These are phyloP conservation scores for Phengaris arion DNA, from an alignment of 2,888 invertebrate species.

Conservation along the genomic window DNA sequence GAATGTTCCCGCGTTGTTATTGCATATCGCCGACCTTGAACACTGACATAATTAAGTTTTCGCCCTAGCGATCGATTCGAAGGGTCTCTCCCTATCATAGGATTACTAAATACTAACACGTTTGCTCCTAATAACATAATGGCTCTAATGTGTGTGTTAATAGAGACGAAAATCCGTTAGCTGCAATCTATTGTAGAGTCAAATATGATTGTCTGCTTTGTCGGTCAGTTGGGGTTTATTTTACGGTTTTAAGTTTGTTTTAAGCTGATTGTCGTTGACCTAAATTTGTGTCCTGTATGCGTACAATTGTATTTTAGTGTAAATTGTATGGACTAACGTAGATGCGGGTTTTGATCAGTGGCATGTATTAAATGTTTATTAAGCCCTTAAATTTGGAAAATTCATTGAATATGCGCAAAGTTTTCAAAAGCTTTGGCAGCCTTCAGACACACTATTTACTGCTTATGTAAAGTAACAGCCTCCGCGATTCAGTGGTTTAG, in stretches of 20 bases:
- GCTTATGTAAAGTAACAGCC: too few relatives aligned
- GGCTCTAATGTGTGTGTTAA: background rate
- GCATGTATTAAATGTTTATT: too few relatives aligned
- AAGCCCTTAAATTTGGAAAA: too few relatives aligned
- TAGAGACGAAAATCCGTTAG: background rate
- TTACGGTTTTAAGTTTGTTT: constrained; percentile 25
- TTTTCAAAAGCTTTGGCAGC: too few relatives aligned
- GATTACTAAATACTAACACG: constrained; percentile 43
- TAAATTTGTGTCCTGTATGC: constrained; percentile 22
- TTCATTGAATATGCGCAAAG: too few relatives aligned
- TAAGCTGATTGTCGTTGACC: constrained; percentile 26
- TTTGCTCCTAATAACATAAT: constrained; percentile 1
- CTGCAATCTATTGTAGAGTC: background rate
- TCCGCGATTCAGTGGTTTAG: too few relatives aligned
- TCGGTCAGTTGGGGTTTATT: constrained; percentile 30
- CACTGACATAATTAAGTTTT: constrained; percentile 64
- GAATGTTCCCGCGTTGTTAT: background rate
- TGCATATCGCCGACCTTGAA: constrained; percentile 63
- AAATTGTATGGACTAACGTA: too few relatives aligned
- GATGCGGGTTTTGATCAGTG: too few relatives aligned
- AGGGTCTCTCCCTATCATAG: constrained; percentile 54
- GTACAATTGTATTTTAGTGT: too few relatives aligned
- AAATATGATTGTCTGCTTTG: constrained; percentile 15
- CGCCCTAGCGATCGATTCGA: constrained; percentile 64
- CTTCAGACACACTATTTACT: too few relatives aligned